Conservation (phyloP, 2,888 invertebrate genomes). For the Tupiocoris notatus region DNA sequence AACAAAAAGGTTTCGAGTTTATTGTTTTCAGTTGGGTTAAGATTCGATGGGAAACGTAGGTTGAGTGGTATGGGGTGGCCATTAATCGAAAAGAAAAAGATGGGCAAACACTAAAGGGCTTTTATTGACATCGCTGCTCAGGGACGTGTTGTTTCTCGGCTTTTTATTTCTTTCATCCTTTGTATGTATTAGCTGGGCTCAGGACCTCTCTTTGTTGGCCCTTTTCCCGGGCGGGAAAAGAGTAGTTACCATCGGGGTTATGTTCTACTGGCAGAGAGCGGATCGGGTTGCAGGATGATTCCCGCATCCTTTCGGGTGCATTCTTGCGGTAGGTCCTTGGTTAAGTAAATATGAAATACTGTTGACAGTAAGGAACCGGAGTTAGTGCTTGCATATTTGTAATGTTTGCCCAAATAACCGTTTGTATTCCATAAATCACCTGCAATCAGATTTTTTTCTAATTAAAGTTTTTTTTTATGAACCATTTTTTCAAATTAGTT, state of each 20-base stretch:
- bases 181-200: constrained; percentile 1
- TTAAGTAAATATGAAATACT: no score
- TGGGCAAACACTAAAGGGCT: constrained; percentile 12
- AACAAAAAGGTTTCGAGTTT: neutral
- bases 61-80: constrained; percentile 11
- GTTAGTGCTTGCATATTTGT: no score
- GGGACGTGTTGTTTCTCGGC: constrained; percentile 14
- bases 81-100: constrained; percentile 27
- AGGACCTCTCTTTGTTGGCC: neutral
- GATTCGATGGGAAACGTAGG: neutral
- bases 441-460: no score
- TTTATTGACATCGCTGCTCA: constrained; percentile 14
- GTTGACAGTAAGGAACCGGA: no score
- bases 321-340: no score
- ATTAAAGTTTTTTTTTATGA: no score
- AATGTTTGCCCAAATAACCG: no score
- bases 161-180: neutral
- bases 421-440: no score
- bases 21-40: neutral
- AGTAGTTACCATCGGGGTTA: neutral
- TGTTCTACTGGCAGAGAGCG: neutral
- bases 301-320: no score
- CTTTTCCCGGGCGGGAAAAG: constrained; percentile 7
- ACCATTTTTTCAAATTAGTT: no score
- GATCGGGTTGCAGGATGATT: constrained; percentile 14